Evolutionary conservation across 2,797 vertebrate species (phyloP).

Genomic region (Hypotaenidia okinawae): DNA sequence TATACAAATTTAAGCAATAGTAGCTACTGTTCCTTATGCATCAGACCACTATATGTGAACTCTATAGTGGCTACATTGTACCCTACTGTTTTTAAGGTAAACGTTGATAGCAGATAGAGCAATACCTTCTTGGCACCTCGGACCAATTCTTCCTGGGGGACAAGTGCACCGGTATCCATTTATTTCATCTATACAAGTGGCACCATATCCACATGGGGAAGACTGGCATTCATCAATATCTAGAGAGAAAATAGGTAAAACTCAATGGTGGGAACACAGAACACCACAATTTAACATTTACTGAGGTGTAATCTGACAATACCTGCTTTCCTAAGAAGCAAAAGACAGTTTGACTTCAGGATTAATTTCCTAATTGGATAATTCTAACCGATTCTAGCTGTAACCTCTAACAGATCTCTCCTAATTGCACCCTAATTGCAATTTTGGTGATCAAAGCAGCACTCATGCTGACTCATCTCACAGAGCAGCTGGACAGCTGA

Average conservation of each 20-base stretch:
- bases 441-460: neutral
- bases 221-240: slow-evolving; percentile 97
- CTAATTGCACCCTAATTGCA: neutral
- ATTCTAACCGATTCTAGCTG: neutral
- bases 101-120: neutral
- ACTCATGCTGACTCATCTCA: neutral
- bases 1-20: neutral
- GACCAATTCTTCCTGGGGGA: slow-evolving; percentile 86
- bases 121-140: slow-evolving; percentile 90
- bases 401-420: neutral
- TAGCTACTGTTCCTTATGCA: neutral
- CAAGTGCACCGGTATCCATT: slow-evolving; percentile 90
- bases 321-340: neutral
- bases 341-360: neutral
- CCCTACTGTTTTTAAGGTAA: neutral
- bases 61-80: neutral
- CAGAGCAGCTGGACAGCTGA: neutral
- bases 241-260: slow-evolving; percentile 50
- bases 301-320: neutral
- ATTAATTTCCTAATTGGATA: neutral
- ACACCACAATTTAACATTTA: neutral
- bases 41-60: neutral
- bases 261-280: neutral
- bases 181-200: slow-evolving; percentile 93
- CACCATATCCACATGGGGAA: slow-evolving; percentile 90